phyloP scores from a whole-genome alignment of 2,888 invertebrate species.

The Schrankia costaestrigalis region DNA sequence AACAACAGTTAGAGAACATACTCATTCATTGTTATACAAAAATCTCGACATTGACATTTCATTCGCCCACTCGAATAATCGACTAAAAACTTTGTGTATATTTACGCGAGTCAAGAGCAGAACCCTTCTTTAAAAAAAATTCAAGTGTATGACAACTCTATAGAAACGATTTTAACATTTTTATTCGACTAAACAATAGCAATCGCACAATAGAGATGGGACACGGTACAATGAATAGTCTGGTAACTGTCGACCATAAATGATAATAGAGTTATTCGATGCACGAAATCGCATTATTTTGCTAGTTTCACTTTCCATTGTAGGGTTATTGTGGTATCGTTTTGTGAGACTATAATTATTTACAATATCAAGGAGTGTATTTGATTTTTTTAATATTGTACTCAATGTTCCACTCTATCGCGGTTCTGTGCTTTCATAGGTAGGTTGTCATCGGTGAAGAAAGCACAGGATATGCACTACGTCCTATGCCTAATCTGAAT shows the following conservation, averaged over 20 bases:
- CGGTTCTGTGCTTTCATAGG: no score
- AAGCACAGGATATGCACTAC: no score
- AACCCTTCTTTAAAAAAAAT: constrained; percentile 21
- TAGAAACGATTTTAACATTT: constrained; percentile 32
- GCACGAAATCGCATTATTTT: constrained; percentile 63
- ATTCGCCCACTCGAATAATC: constrained; percentile 22
- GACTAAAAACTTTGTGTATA: constrained; percentile 17
- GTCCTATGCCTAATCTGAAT: no score
- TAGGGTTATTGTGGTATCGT: constrained; percentile 14
- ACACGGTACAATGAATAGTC: constrained; percentile 28
- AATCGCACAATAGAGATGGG: constrained; percentile 24
- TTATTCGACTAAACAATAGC: constrained; percentile 28
- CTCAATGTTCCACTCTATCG: no score
- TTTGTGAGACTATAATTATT: not conserved
- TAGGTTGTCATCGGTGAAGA: no score
- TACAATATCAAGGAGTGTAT: no score
- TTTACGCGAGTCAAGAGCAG: constrained; percentile 23
- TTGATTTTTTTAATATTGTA: no score
- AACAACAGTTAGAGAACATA: no score
- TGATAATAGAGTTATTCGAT: constrained; percentile 33
- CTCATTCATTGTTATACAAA: no score
- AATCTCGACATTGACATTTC: no score
- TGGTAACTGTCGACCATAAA: constrained; percentile 27
- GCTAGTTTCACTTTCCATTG: constrained; percentile 45
- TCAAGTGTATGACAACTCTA: constrained; percentile 33